Evolutionary conservation across 2,113 vertebrate species (phyloP), one percentile per base, ranked within the genome.

Genomic region (Parus major): DNA sequence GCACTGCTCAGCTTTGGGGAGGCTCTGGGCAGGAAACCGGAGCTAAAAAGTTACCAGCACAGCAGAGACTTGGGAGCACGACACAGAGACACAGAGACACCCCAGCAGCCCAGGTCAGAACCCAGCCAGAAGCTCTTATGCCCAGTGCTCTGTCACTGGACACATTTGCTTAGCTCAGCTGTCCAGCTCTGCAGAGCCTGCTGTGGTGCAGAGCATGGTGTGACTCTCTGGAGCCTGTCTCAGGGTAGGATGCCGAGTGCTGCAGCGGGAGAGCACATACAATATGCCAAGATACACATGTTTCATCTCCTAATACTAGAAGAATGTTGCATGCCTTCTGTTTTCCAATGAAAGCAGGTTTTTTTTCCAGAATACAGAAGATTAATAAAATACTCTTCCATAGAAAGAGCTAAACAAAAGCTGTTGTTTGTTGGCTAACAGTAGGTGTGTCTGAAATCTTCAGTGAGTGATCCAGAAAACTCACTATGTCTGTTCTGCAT

Each of bases 121-220:
- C 52, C n/a, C 21, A 55, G 29, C 6, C 55, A 56, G 73, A 33
- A 77, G 27, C 21, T 47, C 18, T 25, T 36, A 35, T 0, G 0
- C 46, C 19, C 29, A 6, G 41, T 29, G 21, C 35, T n/a, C 33
- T 25, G 18, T 36, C 23, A 42, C 23, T 14, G 31, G 24, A 42
- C 23, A 29, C 0, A 12, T 77, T 60, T 24, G 12, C 81, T 68
- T 68, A 72, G 24, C 55, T 82, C 23, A 46, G 12, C 61, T 53
- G 21, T 16, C 36, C 14, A 15, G 52, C 41, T 33, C 71, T 68
- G 47, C 16, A 23, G 11, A 47, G 70, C 13, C 11, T 15, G 21
- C 42, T 41, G n/a, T 15, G 23, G 10, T 24, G 42, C 42, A 33
- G 60, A 56, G 16, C 55, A 44, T 3, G 31, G 12, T 2, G 0